phyloP scores from a whole-genome alignment of 2,113 vertebrate species.

The Scomber colias region DNA sequence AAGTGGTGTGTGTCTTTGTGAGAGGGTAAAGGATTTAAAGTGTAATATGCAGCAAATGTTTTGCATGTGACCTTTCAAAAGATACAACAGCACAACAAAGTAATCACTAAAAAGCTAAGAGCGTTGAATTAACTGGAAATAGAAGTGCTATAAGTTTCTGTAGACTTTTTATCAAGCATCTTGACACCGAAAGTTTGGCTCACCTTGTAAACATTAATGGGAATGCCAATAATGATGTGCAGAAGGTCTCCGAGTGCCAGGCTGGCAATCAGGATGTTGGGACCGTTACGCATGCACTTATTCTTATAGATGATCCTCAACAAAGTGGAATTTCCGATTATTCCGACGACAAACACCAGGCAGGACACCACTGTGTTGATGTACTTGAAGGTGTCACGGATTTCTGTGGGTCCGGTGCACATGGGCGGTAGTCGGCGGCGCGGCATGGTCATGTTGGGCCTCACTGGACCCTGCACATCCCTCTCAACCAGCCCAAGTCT shows the following conservation, averaged over 20 bases:
- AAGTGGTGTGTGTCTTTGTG: constrained; percentile 3
- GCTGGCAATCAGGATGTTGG: constrained; percentile 96
- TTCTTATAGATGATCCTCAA: constrained; percentile 97
- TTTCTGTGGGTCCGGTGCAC: constrained; percentile 87
- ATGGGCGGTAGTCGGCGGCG: constrained; percentile 82
- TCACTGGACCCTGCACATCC: constrained; percentile 57
- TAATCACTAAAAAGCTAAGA: background rate
- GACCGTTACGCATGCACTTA: constrained; percentile 96
- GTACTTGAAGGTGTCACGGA: constrained; percentile 94
- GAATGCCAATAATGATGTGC: constrained; percentile 94
- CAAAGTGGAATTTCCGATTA: constrained; percentile 95
- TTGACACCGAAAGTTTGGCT: constrained; percentile 30
- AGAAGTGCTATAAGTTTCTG: background rate
- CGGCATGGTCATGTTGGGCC: constrained; percentile 73
- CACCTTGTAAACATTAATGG: constrained; percentile 96
- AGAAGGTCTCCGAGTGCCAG: constrained; percentile 95
- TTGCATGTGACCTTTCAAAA: constrained; percentile 4
- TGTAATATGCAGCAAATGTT: constrained; percentile 11
- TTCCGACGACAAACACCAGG: constrained; percentile 93
- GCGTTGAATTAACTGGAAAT: background rate
- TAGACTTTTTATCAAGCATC: background rate
- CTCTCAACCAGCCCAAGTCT: constrained; percentile 60
- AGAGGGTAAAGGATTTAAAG: background rate
- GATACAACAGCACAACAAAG: background rate
- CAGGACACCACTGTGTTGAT: constrained; percentile 95